A percentile compares a stretch with the other conserved stretches of the same genome.
phyloP scores from a whole-genome alignment of 2,113 vertebrate genomes.

The Poicephalus meyeri region DNA sequence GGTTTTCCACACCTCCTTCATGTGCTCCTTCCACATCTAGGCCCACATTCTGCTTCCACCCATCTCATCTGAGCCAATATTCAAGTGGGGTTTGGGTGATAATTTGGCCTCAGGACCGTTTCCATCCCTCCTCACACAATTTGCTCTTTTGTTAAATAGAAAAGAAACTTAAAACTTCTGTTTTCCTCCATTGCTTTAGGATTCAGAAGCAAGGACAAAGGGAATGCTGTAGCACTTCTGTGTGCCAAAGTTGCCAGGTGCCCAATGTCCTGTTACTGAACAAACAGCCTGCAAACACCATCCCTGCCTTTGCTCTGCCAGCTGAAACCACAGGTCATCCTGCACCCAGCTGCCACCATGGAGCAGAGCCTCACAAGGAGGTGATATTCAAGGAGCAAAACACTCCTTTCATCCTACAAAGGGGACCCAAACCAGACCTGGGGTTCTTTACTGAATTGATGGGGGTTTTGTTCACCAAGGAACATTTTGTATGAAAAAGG shows the following conservation, averaged over 20 bases:
- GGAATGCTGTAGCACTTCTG: background rate
- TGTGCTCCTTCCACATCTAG: background rate
- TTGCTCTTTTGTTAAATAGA: background rate
- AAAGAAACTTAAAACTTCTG: background rate
- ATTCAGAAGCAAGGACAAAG: background rate
- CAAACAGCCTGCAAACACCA: constrained; percentile 1
- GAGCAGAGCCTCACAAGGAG: background rate
- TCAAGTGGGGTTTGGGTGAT: background rate
- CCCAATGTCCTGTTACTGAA: background rate
- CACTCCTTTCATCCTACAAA: background rate
- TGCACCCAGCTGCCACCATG: background rate
- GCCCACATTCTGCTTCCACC: background rate
- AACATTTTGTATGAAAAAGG: background rate
- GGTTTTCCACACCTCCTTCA: background rate
- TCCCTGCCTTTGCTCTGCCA: constrained; percentile 45
- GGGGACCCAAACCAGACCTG: background rate
- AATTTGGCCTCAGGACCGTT: background rate
- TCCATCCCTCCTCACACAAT: background rate
- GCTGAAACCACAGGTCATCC: constrained; percentile 16
- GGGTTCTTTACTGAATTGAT: background rate
- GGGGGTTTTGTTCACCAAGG: background rate
- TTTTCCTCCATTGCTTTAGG: background rate
- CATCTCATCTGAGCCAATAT: background rate
- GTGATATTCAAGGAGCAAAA: background rate
- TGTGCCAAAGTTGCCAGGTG: constrained; percentile 17